Evolutionary conservation across 1,140 invertebrate genomes (phyloP), one percentile per base, ranked within the genome.

Genomic region (Drosophila ambigua): DNA sequence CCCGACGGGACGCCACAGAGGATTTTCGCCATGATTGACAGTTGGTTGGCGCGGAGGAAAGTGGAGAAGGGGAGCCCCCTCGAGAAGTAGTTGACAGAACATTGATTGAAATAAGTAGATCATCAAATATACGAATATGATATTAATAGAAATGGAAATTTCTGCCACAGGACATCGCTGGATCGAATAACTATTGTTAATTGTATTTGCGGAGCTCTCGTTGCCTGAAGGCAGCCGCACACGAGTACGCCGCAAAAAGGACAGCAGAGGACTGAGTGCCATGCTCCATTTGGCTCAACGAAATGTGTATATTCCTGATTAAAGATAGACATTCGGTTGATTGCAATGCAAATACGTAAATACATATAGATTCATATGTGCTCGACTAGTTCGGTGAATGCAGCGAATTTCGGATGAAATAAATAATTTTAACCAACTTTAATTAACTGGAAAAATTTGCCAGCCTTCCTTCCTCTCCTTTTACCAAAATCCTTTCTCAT

Each of bases 1-100:
- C 23, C 11, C 43, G 43, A 35, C 43, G 45, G 23, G 72, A 53
- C 51, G 69, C 80, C 64, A 61, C 16, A 58, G 61, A 65, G 78
- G 76, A 77, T 85, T 81, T 58, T 60, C 58, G 46, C 77, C 72
- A 72, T 85, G 82, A 85, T 85, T 85, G 82, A 85, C 82, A 85
- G 69, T 77, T 81, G 55, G 64, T 53, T 20, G n/a, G 24, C 23
- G 1, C 41, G 52, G 24, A 26, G 9, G 39, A 11, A 5, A 11
- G 4, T 5, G 45, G 20, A 20, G 5, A 16, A 61, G 68, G 68
- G 62, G 62, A 59, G 26, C 64, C 45, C 26, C 61, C 51, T 52
- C 72, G 49, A 75, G 65, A 66, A 75, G 72, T 65, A 75, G 61
- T 75, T 75, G 71, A 54, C 71, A 75, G 53, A 75, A 65, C 53